These are phyloP conservation scores for Hippocampus barbouri DNA, from an alignment of 2,113 vertebrate genomes.

Conservation along the genomic window DNA sequence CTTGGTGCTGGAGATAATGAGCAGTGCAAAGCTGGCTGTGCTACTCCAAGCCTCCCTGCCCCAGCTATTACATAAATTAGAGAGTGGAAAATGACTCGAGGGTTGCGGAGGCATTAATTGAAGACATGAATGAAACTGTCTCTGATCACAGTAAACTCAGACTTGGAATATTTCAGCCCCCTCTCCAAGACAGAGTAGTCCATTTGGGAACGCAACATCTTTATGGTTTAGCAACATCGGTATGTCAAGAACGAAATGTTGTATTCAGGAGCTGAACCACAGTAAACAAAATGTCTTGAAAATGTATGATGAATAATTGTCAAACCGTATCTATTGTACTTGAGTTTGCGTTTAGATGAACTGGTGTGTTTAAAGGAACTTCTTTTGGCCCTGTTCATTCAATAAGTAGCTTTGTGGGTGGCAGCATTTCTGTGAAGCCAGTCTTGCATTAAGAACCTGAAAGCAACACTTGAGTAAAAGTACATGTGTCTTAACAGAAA, in stretches of 20 bases:
- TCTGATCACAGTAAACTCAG: slow-evolving; percentile 67
- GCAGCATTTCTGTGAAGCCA: slow-evolving; percentile 22
- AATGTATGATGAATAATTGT: background rate
- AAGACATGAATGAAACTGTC: slow-evolving; percentile 70
- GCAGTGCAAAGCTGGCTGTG: slow-evolving; percentile 74
- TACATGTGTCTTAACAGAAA: background rate
- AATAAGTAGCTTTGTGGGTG: slow-evolving; percentile 47
- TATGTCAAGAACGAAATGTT: slow-evolving; percentile 9
- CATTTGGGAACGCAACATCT: background rate
- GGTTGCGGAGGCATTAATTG: slow-evolving; percentile 71
- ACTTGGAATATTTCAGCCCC: slow-evolving; percentile 52
- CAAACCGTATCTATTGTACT: background rate
- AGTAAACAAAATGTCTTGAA: slow-evolving; percentile 8
- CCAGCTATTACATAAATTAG: slow-evolving; percentile 80
- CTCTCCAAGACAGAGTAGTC: slow-evolving; percentile 5
- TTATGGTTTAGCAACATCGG: slow-evolving; percentile 23
- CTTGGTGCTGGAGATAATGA: slow-evolving; percentile 77
- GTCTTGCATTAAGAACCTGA: background rate
- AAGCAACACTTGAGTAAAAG: background rate
- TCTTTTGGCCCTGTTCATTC: slow-evolving; percentile 33
- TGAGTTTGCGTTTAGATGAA: slow-evolving; percentile 14
- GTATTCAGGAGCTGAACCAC: slow-evolving; percentile 3
- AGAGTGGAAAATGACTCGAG: slow-evolving; percentile 80
- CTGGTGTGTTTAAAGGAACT: slow-evolving; percentile 9
- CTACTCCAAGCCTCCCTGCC: slow-evolving; percentile 72